phyloP scores from a whole-genome alignment of 2,888 invertebrate species.

The Zele albiditarsus region DNA sequence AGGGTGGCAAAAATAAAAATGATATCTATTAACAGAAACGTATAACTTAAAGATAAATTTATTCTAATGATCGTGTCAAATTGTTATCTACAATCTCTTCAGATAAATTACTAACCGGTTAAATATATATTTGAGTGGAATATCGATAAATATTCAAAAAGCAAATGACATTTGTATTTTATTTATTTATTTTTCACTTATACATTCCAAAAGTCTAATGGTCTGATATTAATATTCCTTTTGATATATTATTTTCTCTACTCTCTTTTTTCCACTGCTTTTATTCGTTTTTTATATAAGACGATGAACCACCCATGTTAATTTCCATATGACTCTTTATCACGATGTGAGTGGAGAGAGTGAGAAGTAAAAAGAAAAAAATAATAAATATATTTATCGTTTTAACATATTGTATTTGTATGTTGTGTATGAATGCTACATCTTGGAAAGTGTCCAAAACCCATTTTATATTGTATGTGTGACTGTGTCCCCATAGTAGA shows the following conservation, averaged over 20 bases:
- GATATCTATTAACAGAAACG: too few species aligned
- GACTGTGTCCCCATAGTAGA: not conserved
- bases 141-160: not conserved
- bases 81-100: not conserved
- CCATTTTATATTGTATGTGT: not conserved
- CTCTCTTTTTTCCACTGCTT: not conserved
- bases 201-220: not conserved
- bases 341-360: not conserved
- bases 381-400: not conserved
- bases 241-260: not conserved
- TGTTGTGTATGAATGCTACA: not conserved
- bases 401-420: not conserved
- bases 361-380: not conserved
- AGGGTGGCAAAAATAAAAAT: too few species aligned
- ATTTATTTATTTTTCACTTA: not conserved
- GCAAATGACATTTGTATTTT: not conserved
- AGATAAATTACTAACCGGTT: not conserved
- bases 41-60: too few species aligned
- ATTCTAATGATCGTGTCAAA: not conserved
- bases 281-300: not conserved
- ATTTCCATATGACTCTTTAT: conserved; percentile 7
- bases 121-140: not conserved
- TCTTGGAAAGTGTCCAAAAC: not conserved
- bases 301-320: not conserved
- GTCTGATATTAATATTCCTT: not conserved